phyloP scores from a whole-genome alignment of 1,140 invertebrate genomes.

The Sminthurinus signatus region DNA sequence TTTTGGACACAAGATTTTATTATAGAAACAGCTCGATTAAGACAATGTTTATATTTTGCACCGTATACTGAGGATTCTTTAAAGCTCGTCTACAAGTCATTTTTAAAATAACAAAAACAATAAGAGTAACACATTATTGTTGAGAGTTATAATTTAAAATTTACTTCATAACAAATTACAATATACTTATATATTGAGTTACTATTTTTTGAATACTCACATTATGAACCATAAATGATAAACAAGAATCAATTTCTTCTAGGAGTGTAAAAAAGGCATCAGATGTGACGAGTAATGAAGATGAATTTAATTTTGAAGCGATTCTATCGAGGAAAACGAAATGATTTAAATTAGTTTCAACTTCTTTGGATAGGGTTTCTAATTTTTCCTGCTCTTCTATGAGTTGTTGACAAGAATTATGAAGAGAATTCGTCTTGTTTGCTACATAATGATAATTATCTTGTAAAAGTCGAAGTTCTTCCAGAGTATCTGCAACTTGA shows the following conservation, averaged over 20 bases:
- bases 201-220: constrained; percentile 51
- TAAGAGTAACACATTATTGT: no score
- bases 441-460: constrained; percentile 77
- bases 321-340: constrained; percentile 79
- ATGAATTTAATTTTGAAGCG: constrained; percentile 67
- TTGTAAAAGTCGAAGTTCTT: constrained; percentile 62
- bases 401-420: constrained; percentile 81
- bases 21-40: constrained; percentile 68
- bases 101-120: constrained; percentile 36
- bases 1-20: constrained; percentile 68
- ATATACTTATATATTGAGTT: background rate
- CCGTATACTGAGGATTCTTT: constrained; percentile 65
- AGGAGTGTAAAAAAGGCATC: constrained; percentile 74
- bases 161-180: no score
- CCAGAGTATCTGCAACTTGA: constrained; percentile 64
- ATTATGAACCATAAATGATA: constrained; percentile 75
- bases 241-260: constrained; percentile 76
- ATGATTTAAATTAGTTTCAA: constrained; percentile 71
- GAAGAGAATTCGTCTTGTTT: constrained; percentile 81
- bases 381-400: constrained; percentile 78
- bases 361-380: constrained; percentile 66
- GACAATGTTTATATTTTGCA: constrained; percentile 69
- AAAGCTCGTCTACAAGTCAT: constrained; percentile 54
- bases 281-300: constrained; percentile 70
- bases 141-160: no score